phyloP scores from a whole-genome alignment of 2,888 invertebrate genomes.

The Piscicola geometra region DNA sequence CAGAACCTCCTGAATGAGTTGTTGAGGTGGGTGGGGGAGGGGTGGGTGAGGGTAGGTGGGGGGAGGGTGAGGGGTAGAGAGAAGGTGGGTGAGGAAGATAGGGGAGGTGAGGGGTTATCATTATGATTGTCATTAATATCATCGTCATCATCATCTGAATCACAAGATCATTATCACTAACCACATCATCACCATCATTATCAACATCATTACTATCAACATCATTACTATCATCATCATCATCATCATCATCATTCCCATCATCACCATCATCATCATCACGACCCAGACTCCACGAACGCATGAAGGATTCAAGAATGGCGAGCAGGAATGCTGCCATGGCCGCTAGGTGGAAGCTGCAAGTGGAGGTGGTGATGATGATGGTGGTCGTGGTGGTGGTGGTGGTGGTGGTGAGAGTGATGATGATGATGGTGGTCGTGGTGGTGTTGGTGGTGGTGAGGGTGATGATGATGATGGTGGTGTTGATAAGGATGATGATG shows the following conservation, averaged over 20 bases:
- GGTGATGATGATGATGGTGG: too few species aligned
- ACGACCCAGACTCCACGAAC: slow-evolving; percentile 58
- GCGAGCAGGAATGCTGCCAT: slow-evolving; percentile 70
- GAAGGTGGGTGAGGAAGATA: too few species aligned
- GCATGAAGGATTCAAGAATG: slow-evolving; percentile 49
- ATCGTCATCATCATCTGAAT: slow-evolving; percentile 31
- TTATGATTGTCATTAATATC: not conserved
- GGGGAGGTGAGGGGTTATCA: too few species aligned
- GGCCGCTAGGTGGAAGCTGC: slow-evolving; percentile 79
- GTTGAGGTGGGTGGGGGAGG: slow-evolving; percentile 52
- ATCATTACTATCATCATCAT: slow-evolving; percentile 27
- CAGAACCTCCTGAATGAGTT: slow-evolving; percentile 59
- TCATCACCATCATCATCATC: slow-evolving; percentile 25
- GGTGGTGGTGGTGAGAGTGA: too few species aligned
- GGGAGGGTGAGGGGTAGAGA: not conserved
- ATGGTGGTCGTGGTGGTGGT: not conserved
- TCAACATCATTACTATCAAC: slow-evolving; percentile 19
- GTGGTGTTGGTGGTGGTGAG: too few species aligned
- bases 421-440: too few species aligned
- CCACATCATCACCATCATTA: slow-evolving; percentile 25
- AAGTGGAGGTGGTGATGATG: slow-evolving; percentile 56
- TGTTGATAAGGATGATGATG: too few species aligned
- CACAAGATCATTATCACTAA: slow-evolving; percentile 15
- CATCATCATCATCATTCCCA: slow-evolving; percentile 30
- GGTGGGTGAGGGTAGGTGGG: not conserved